Evolutionary conservation across 2,888 invertebrate genomes (phyloP), one percentile per base, ranked within the genome.

Genomic region (Amiota mariae): DNA sequence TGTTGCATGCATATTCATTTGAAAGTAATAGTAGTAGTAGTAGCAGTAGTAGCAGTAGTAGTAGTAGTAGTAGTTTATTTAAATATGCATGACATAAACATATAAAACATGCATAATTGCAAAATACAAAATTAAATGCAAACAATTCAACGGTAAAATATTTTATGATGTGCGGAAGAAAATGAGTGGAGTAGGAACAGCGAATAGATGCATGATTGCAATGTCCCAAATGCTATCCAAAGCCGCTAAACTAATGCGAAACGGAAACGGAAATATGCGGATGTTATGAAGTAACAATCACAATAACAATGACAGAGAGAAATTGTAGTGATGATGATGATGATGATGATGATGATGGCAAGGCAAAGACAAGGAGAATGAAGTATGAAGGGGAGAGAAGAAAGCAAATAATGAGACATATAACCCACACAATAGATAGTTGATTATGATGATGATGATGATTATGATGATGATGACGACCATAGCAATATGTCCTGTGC

Each of bases 231-330:
- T 2, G 24, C 2, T 24, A 1, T n/a, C 66, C 47, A 46, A 13
- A 18, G 75, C 71, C 74, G 70, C 76, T 72, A 24, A 78, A 77
- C 78, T 85, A 83, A 86, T 86, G 82, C 75, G 79, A 75, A 86
- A 78, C 83, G 86, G 83, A 83, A 85, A 64, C 83, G 86, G 86
- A 83, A 86, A 85, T 86, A 77, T 85, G 79, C 67, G 24, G 67
- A 68, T 68, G 67, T 54, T 54, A 68, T 68, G 67, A 51, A 24
- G 67, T 54, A 54, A 68, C 67, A 24, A 24, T 68, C 2, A 36
- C 36, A 36, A 24, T 68, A 36, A 36, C 36, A 36, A 36, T 36
- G 36, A 6, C 36, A 6, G 6, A 36, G 36, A 36, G 36, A 36
- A 36, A 2, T 36, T 36, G 3, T 36, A 24, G 24, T 36, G 13